These are phyloP conservation scores for Beris morrisii DNA, from an alignment of 2,888 invertebrate species.

Conservation along the genomic window DNA sequence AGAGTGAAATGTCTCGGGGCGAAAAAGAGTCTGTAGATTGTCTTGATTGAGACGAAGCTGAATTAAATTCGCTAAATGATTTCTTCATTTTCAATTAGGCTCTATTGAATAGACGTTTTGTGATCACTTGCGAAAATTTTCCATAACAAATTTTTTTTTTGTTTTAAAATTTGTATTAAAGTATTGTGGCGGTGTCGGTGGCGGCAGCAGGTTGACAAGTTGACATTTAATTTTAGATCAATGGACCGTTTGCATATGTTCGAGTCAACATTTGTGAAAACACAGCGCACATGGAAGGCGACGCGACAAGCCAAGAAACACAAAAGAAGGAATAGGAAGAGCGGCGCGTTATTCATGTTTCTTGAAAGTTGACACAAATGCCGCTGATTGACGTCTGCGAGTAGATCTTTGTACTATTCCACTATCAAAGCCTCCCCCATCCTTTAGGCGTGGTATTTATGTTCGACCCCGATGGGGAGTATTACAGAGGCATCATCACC, in stretches of 20 bases:
- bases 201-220: conserved; percentile 14
- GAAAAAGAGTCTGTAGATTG: background rate
- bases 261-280: too few relatives aligned
- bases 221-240: conserved; percentile 24
- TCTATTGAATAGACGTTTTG: background rate
- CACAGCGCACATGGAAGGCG: too few relatives aligned
- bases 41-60: background rate
- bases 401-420: too few relatives aligned
- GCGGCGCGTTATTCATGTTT: too few relatives aligned
- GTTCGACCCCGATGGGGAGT: too few relatives aligned
- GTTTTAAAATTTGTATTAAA: conserved; percentile 11
- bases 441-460: too few relatives aligned
- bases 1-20: background rate
- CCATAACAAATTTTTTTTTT: background rate
- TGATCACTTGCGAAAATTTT: conserved; percentile 17
- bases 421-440: too few relatives aligned
- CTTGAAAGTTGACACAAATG: too few relatives aligned
- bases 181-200: background rate
- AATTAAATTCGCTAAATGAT: background rate
- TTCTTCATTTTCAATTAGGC: background rate
- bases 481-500: too few relatives aligned
- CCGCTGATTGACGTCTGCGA: too few relatives aligned
- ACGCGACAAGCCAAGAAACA: too few relatives aligned
- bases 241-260: background rate
- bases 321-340: too few relatives aligned